Percentiles rank a stretch among this genome's conserved stretches.
Conservation (phyloP, 2,113 vertebrate genomes). For the Oreotrochilus melanogaster region DNA sequence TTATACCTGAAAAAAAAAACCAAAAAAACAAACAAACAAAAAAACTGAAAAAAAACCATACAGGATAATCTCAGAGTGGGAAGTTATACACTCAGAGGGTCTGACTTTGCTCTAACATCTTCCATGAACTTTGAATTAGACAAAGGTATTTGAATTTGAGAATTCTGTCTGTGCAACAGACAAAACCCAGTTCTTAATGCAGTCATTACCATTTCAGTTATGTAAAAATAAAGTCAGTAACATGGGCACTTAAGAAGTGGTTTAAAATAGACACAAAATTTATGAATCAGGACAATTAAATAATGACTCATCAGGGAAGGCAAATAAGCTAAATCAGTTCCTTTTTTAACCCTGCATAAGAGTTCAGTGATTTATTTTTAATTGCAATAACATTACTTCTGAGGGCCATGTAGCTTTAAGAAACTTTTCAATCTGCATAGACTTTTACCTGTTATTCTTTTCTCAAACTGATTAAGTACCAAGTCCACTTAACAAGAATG, state of each 20-base stretch:
- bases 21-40: too few species aligned
- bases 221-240: neutral
- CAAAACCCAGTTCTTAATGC: neutral
- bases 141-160: neutral
- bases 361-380: neutral
- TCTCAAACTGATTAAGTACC: neutral
- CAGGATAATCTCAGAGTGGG: neutral
- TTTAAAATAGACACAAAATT: neutral
- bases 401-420: neutral
- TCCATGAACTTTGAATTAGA: neutral
- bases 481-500: neutral
- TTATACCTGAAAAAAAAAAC: neutral
- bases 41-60: too few species aligned
- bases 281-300: neutral
- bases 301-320: neutral
- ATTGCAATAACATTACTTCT: neutral
- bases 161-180: neutral
- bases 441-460: neutral
- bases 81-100: neutral
- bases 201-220: neutral
- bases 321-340: neutral
- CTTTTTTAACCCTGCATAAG: neutral
- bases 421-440: rapidly evolving
- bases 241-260: neutral
- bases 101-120: neutral